These are phyloP conservation scores for Allygus modestus DNA, from an alignment of 2,888 invertebrate species.

Conservation along the genomic window DNA sequence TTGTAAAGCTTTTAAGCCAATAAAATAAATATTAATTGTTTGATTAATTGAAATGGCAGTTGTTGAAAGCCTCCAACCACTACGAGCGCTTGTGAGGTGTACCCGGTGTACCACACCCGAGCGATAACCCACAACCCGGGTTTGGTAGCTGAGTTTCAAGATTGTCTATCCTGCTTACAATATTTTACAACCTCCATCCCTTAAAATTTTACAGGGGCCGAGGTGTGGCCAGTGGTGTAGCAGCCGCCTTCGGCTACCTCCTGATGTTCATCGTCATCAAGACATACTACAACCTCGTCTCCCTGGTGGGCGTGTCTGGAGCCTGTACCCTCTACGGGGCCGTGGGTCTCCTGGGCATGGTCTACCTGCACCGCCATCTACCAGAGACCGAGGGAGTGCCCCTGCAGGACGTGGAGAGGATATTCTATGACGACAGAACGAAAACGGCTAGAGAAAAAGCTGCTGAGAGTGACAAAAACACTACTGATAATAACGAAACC, in stretches of 20 bases:
- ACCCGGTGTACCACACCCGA: no score
- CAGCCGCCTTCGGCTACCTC: constrained; percentile 77
- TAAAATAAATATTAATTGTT: no score
- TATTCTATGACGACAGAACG: constrained; percentile 75
- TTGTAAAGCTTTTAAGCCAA: no score
- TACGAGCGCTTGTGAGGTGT: no score
- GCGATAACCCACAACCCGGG: no score
- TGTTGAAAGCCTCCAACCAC: no score
- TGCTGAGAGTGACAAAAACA: background rate
- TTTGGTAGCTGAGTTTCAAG: no score
- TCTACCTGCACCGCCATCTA: constrained; percentile 81
- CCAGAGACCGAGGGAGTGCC: constrained; percentile 91
- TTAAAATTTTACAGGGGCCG: no score
- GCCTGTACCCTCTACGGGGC: constrained; percentile 70
- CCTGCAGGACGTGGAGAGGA: constrained; percentile 72
- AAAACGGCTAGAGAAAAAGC: background rate
- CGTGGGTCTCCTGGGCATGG: constrained; percentile 78
- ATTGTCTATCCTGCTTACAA: no score
- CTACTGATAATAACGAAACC: no score
- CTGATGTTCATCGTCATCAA: constrained; percentile 77
- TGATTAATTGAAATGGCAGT: no score
- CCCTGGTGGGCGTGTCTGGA: constrained; percentile 66
- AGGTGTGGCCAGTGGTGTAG: constrained; percentile 76
- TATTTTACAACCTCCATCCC: no score
- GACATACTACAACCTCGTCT: constrained; percentile 73